These are phyloP conservation scores for Drosophila lacicola DNA, from an alignment of 2,888 invertebrate species.

Conservation along the genomic window DNA sequence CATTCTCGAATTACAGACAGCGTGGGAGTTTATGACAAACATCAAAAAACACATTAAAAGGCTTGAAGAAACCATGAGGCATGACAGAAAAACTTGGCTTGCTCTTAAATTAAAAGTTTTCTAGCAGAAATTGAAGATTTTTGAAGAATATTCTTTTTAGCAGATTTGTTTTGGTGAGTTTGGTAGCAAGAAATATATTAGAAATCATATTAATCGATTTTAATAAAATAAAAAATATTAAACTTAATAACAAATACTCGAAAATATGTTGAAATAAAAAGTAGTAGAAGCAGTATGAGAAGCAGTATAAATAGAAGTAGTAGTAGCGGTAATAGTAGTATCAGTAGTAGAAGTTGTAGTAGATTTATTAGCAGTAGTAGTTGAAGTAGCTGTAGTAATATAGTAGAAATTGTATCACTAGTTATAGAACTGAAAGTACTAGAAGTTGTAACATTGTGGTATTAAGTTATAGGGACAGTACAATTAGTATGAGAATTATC, in stretches of 20 bases:
- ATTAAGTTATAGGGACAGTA: too few species aligned
- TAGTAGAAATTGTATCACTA: neutral
- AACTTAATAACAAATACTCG: too few species aligned
- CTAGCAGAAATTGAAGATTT: neutral
- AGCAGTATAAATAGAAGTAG: neutral
- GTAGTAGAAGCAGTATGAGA: neutral
- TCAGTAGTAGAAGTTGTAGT: neutral
- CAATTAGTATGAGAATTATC: too few species aligned
- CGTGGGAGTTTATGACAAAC: slow-evolving; percentile 46
- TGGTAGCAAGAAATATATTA: too few species aligned
- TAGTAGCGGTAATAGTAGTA: neutral
- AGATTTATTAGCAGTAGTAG: neutral
- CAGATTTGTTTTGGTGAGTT: too few species aligned
- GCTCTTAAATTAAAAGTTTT: neutral
- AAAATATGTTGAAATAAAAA: neutral
- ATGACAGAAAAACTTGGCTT: slow-evolving; percentile 4
- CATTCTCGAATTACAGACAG: slow-evolving; percentile 52
- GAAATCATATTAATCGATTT: too few species aligned
- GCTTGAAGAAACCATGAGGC: neutral
- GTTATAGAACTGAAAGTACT: neutral
- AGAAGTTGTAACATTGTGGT: neutral
- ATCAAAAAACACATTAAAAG: neutral
- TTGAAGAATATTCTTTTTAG: neutral
- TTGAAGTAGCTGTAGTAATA: neutral
- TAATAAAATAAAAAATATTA: too few species aligned